These are phyloP conservation scores for Corvus hawaiiensis DNA, from an alignment of 2,113 vertebrate genomes.

Conservation along the genomic window DNA sequence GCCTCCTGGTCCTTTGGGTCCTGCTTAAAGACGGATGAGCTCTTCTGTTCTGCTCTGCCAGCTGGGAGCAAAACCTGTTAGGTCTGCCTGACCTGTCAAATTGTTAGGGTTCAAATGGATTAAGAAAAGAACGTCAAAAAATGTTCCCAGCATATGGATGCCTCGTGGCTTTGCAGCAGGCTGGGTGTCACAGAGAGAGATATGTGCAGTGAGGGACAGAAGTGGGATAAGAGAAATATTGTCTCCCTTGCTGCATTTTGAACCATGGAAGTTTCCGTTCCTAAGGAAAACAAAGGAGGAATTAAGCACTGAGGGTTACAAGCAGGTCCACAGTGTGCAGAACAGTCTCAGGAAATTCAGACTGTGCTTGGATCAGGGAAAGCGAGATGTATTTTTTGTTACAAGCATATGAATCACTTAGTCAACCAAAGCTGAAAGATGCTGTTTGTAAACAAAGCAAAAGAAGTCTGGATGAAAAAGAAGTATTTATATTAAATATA, in stretches of 20 bases:
- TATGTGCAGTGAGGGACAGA: not conserved
- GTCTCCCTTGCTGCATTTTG: not conserved
- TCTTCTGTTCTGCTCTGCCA: not conserved
- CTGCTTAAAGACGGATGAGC: not conserved
- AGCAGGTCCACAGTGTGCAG: not conserved
- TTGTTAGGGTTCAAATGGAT: conserved; percentile 49
- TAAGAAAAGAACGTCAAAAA: conserved; percentile 45
- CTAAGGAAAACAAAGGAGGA: not conserved
- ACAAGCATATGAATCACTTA: not conserved
- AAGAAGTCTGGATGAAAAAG: not conserved
- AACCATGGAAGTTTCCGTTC: not conserved
- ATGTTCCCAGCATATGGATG: not conserved
- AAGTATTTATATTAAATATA: not conserved
- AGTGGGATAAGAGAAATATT: not conserved
- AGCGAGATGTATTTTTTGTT: not conserved
- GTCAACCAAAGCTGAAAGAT: not conserved
- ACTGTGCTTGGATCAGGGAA: not conserved
- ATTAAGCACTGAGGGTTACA: not conserved
- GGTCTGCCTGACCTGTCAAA: conserved; percentile 52
- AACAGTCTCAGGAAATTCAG: not conserved
- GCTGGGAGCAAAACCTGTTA: conserved; percentile 48
- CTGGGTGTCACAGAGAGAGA: not conserved
- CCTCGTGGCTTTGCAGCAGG: not conserved
- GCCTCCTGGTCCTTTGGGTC: not conserved
- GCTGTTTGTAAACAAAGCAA: not conserved